Percentiles rank a stretch among this genome's conserved stretches.
Evolutionary conservation across 1,140 invertebrate genomes (phyloP).

Genomic region (Thaumatotibia leucotreta): DNA sequence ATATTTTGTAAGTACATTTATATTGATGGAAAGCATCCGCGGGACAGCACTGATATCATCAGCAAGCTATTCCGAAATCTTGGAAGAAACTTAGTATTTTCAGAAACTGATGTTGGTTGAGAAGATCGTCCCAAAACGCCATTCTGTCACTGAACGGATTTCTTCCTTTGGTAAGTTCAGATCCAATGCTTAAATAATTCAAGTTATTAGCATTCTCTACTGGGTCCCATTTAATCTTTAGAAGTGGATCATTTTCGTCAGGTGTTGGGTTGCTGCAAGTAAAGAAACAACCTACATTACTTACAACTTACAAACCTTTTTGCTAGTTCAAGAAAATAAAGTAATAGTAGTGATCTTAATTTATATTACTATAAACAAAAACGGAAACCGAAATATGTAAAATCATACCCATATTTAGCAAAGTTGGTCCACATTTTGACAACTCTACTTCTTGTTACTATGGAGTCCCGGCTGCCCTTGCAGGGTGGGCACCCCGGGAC

Average conservation of each 20-base stretch:
- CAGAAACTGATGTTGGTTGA: constrained; percentile 45
- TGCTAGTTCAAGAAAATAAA: too few species aligned
- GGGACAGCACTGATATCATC: not conserved
- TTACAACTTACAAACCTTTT: not conserved
- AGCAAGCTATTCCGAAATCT: constrained; percentile 29
- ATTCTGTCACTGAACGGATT: constrained; percentile 65
- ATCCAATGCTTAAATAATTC: constrained; percentile 55
- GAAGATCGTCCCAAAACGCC: constrained; percentile 59
- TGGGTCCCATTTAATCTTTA: constrained; percentile 62
- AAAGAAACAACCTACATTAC: constrained; percentile 4
- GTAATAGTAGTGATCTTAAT: too few species aligned
- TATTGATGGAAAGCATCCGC: not conserved
- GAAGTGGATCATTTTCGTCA: constrained; percentile 44
- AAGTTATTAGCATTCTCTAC: constrained; percentile 47
- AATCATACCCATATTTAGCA: constrained; percentile 60
- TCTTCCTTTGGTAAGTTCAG: constrained; percentile 59
- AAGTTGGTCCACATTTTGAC: constrained; percentile 70
- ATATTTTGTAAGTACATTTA: not conserved
- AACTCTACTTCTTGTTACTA: constrained; percentile 47
- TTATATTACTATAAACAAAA: not conserved
- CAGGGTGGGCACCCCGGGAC: constrained; percentile 24
- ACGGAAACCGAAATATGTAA: not conserved
- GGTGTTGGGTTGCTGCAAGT: constrained; percentile 59
- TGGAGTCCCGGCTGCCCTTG: constrained; percentile 52
- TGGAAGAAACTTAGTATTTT: constrained; percentile 47